Percentiles rank a stretch among this genome's conserved stretches.
These are phyloP conservation scores for Megaustenia siamemsis DNA, from an alignment of 2,888 invertebrate genomes.

Conservation along the genomic window DNA sequence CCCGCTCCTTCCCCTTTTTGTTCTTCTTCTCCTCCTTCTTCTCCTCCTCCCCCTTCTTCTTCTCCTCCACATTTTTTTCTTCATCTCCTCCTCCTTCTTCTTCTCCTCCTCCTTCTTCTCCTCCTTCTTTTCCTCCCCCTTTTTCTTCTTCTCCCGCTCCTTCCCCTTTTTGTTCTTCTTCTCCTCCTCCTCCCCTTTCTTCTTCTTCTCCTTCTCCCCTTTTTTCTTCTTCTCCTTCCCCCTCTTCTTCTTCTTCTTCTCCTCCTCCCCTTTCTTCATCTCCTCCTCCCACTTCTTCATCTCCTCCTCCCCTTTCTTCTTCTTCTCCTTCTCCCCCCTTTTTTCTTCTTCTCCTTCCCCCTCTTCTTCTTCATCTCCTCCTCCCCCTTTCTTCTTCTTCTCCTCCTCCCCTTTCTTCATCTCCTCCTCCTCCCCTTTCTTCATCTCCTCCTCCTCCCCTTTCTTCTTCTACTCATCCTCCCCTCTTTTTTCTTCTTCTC, in stretches of 20 bases:
- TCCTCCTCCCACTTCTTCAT: no score
- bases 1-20: background rate
- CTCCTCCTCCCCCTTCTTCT: slow-evolving; percentile 4
- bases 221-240: no score
- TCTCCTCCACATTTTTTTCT: no score
- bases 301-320: background rate
- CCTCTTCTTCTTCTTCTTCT: no score
- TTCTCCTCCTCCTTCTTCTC: no score
- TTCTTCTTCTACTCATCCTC: no score
- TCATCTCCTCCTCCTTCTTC: no score
- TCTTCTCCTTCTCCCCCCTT: background rate
- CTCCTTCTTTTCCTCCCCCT: no score
- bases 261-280: background rate
- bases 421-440: background rate
- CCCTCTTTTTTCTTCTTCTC: background rate
- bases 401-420: background rate
- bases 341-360: background rate
- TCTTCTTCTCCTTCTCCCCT: no score
- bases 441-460: background rate
- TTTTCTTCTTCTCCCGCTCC: no score
- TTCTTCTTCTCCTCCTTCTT: slow-evolving; percentile 30
- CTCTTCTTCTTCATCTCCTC: background rate
- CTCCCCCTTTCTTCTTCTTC: background rate
- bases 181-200: no score
- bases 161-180: no score